Evolutionary conservation across 2,113 vertebrate genomes (phyloP), one percentile per base, ranked within the genome.

Genomic region (Grammomys dolichurus): DNA sequence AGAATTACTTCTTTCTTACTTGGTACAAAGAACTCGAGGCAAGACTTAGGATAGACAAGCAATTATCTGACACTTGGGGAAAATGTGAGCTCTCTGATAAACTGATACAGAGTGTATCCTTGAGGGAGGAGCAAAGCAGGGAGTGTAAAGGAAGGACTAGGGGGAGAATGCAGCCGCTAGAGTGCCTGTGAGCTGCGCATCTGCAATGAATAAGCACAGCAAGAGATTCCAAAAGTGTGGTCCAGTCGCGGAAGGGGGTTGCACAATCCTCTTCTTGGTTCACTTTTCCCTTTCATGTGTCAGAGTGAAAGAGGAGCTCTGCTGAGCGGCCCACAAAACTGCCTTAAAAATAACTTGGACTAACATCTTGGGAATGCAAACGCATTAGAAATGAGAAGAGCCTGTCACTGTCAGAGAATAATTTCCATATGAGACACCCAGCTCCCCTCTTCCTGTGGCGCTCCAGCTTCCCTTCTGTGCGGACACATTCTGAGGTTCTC

Each of bases 331-430:
- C 91, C 33, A 91, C 22, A 81, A 81, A 76, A 90, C 40, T 86
- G 28, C 51, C 65, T 90, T 91, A n/a, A 78, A 96, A 96, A 60
- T 89, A 91, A 96, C 89, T 75, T 72, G 24, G 82, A 70, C 76
- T 78, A 69, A 65, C 17, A 78, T 91, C 43, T 78, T 88, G 91
- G 96, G 78, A 81, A 95, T 91, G 28, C 54, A 40, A 87, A 43
- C 63, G 51, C 95, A 90, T 92, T 77, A 67, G 85, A 92, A 94
- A 90, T 90, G 76, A 95, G 76, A 75, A 73, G 82, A 78, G 28
- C 77, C 22, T 87, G 82, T 73, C 19, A 13, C 12, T 67, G 40
- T 22, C 36, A 77, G 36, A 94, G 48, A 91, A 24, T 82, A 28
- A 46, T 63, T 93, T 96, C 75, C 84, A 24, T 31, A 24, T 65